Evolutionary conservation across 2,113 vertebrate genomes (phyloP).

Genomic region (Actenoides lindsayi): DNA sequence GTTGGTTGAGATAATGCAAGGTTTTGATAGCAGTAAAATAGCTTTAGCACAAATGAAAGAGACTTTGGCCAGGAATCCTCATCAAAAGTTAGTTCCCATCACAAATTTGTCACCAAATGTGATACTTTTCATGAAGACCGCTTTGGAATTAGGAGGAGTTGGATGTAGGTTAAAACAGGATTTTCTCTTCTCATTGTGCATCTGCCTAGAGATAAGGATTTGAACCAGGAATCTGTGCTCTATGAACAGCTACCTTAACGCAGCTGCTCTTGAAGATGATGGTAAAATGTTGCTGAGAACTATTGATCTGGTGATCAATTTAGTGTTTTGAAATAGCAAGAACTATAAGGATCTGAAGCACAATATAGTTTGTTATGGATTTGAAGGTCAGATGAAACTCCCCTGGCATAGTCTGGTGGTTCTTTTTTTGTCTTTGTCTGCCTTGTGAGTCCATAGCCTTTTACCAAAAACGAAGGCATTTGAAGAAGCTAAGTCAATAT

Average conservation of each 20-base stretch:
- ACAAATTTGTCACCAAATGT: neutral
- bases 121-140: neutral
- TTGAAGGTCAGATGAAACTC: neutral
- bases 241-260: neutral
- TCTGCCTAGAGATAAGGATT: neutral
- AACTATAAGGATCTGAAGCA: neutral
- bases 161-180: neutral
- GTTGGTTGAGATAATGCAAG: neutral
- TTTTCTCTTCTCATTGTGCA: neutral
- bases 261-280: neutral
- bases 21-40: conserved; percentile 9
- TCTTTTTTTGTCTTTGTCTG: neutral
- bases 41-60: neutral
- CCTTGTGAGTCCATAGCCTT: neutral
- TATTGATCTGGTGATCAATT: neutral
- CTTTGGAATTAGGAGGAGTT: neutral
- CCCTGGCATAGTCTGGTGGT: neutral
- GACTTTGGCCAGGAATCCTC: neutral
- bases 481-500: neutral
- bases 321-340: neutral
- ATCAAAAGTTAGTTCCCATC: neutral
- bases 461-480: neutral
- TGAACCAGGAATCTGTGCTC: neutral
- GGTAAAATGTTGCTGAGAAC: neutral
- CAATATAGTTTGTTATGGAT: neutral